phyloP scores from a whole-genome alignment of 1,140 invertebrate species.

The Drosophila kikkawai region DNA sequence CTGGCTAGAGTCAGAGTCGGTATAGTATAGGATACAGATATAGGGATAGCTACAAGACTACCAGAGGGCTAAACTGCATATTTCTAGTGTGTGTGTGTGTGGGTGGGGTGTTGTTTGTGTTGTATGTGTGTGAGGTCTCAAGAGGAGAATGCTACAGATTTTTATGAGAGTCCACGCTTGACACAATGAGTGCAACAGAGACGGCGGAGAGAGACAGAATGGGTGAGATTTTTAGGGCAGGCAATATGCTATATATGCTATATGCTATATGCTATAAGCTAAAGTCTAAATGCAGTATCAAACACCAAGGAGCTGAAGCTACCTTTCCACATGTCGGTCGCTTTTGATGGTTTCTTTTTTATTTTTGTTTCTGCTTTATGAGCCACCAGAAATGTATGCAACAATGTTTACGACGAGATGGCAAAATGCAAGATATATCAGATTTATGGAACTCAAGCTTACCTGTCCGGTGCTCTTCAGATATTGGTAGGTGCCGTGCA shows the following conservation, averaged over 20 bases:
- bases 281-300: slow-evolving; percentile 60
- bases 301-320: slow-evolving; percentile 72
- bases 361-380: slow-evolving; percentile 32
- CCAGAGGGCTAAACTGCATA: slow-evolving; percentile 31
- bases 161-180: slow-evolving; percentile 28
- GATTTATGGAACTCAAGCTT: slow-evolving; percentile 42
- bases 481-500: slow-evolving; percentile 83
- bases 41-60: slow-evolving; percentile 46
- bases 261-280: slow-evolving; percentile 20
- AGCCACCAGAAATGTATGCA: slow-evolving; percentile 66
- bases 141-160: slow-evolving; percentile 31
- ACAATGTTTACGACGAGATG: slow-evolving; percentile 62
- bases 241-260: slow-evolving; percentile 25
- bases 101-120: slow-evolving; percentile 52
- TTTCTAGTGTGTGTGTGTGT: slow-evolving; percentile 35
- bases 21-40: slow-evolving; percentile 16
- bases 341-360: slow-evolving; percentile 43
- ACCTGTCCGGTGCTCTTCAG: slow-evolving; percentile 84
- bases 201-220: slow-evolving; percentile 27
- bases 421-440: slow-evolving; percentile 33
- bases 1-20: slow-evolving; percentile 17
- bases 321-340: slow-evolving; percentile 30
- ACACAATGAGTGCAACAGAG: slow-evolving; percentile 34
- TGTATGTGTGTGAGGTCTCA: slow-evolving; percentile 45
- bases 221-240: slow-evolving; percentile 35